Percentiles rank a stretch among this genome's conserved stretches.
These are phyloP conservation scores for Pangasius krempfi DNA, from an alignment of 2,797 vertebrate genomes.

Conservation along the genomic window DNA sequence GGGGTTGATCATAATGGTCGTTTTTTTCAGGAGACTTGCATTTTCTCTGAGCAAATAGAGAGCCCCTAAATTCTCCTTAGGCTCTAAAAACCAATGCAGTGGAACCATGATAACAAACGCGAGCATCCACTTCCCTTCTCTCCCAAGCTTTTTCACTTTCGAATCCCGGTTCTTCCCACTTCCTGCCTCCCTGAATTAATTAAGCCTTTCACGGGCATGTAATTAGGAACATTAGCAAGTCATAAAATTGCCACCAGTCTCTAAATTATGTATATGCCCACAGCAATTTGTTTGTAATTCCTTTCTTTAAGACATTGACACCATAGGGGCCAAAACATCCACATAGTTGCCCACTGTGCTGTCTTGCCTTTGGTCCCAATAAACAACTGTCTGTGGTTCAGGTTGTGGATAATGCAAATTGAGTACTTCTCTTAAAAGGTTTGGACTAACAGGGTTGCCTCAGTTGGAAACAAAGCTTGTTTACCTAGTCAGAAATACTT, in stretches of 20 bases:
- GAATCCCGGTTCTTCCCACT: constrained; percentile 75
- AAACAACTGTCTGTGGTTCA: constrained; percentile 9
- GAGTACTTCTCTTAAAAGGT: constrained; percentile 16
- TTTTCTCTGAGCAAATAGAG: constrained; percentile 99
- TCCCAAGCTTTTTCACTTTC: constrained; percentile 67
- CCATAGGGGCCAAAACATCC: constrained; percentile 93
- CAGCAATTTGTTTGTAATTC: constrained; percentile 99
- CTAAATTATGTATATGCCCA: constrained; percentile 98
- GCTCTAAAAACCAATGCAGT: constrained; percentile 99
- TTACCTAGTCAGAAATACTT: background rate
- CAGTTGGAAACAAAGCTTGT: constrained; percentile 4
- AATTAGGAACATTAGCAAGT: constrained; percentile 99
- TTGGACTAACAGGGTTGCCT: background rate
- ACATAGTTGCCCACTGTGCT: constrained; percentile 84
- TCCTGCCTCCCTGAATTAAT: constrained; percentile 96
- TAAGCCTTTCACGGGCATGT: constrained; percentile 99
- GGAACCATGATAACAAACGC: constrained; percentile 99
- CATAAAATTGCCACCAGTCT: constrained; percentile 99
- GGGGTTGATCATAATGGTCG: constrained; percentile 99
- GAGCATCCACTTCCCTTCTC: constrained; percentile 79
- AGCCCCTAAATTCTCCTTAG: constrained; percentile 99
- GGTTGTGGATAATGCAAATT: constrained; percentile 21
- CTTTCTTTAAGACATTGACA: constrained; percentile 89
- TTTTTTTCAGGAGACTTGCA: constrained; percentile 94
- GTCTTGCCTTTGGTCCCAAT: constrained; percentile 74